Evolutionary conservation across 2,113 vertebrate genomes (phyloP), one percentile per base, ranked within the genome.

Genomic region (Calidris pygmaea): DNA sequence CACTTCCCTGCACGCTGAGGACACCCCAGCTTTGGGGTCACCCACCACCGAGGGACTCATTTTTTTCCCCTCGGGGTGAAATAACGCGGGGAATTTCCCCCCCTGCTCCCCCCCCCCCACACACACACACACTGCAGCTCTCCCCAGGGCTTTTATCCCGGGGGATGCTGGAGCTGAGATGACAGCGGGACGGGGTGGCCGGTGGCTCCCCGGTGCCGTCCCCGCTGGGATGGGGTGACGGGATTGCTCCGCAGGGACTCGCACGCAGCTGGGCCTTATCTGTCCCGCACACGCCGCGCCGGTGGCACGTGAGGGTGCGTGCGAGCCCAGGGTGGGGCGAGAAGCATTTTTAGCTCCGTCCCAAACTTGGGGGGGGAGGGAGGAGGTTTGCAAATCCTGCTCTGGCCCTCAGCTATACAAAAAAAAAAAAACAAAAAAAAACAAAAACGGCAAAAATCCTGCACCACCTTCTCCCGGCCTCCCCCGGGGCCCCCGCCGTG

Each of bases 361-460:
- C 80, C 60, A 50, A 89, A 65, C 91, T 13, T 8, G 12, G 15
- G 41, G 35, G 47, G 47, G 52, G 29, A 32, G 52, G 47, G 60
- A 85, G 86, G 86, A 92, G 83, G 95, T 89, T 90, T 67, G 80
- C 77, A 94, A 96, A 96, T 96, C 93, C 91, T 83, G 79, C n/a
- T n/a, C 74, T 34, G 79, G 75, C 82, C 75, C 63, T 67, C 85
- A 37, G 62, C 3, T 23, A n/a, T n/a, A n/a, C n/a, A n/a, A n/a
- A n/a, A n/a, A 37, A 63, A 12, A 80, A 83, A 91, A 53, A 53
- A 23, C 14, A 26, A 26, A 50, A 26, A 23, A 50, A 50, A 22
- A 47, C 7, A 19, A 78, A 7, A 85, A 66, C 80, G 59, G 87
- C 66, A 78, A 59, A 65, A 90, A 89, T 82, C 83, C 89, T 16